phyloP scores from a whole-genome alignment of 2,888 invertebrate genomes.

The Leptogaster cylindrica region DNA sequence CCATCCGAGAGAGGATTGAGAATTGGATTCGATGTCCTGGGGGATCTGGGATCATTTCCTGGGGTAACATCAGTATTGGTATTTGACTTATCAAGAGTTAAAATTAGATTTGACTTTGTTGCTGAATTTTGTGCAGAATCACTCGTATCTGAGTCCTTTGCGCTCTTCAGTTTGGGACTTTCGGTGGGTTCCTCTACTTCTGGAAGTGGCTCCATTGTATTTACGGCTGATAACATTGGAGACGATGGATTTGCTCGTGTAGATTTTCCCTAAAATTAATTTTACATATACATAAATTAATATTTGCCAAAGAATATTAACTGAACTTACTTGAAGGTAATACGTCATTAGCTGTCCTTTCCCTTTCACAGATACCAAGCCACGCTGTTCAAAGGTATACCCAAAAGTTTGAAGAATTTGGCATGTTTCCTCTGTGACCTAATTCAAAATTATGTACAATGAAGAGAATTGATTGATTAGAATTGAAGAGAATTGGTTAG shows the following conservation, averaged over 20 bases:
- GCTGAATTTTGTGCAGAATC: neutral
- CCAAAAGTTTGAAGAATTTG: conserved; percentile 87
- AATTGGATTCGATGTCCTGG: conserved; percentile 43
- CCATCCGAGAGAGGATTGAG: conserved; percentile 39
- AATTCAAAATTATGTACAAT: conserved; percentile 41
- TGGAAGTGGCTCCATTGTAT: conserved; percentile 60
- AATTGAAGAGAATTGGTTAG: neutral
- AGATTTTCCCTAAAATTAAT: conserved; percentile 42
- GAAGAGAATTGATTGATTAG: neutral
- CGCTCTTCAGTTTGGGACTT: conserved; percentile 50
- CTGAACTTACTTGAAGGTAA: conserved; percentile 76
- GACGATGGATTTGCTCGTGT: conserved; percentile 48
- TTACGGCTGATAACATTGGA: conserved; percentile 49
- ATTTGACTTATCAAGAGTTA: conserved; percentile 27
- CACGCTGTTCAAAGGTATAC: conserved; percentile 92
- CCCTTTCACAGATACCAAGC: conserved; percentile 94
- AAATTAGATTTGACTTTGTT: conserved; percentile 23
- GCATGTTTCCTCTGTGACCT: conserved; percentile 96
- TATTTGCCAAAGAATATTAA: neutral
- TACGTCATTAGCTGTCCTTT: conserved; percentile 97
- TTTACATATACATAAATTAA: conserved; percentile 1
- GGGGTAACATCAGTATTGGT: conserved; percentile 50
- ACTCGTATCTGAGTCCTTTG: neutral
- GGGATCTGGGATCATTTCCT: conserved; percentile 56
- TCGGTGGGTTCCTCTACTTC: conserved; percentile 62